A percentile compares a stretch with the other conserved stretches of the same genome.
These are phyloP conservation scores for Cheilosia grossa DNA, from an alignment of 2,888 invertebrate species.

Conservation along the genomic window DNA sequence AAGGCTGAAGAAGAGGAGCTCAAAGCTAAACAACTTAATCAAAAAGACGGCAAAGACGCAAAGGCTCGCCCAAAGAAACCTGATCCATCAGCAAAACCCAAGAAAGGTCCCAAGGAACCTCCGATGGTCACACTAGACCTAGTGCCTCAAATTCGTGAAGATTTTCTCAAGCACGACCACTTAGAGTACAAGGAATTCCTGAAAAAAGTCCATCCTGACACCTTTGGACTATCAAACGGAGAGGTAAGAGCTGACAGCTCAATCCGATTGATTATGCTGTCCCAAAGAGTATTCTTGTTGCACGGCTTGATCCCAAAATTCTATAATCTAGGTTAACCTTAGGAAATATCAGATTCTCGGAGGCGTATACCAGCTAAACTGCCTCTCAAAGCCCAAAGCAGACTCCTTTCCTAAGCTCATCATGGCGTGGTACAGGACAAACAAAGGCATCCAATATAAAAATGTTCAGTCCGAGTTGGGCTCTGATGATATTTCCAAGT, in stretches of 20 bases:
- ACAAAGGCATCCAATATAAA: constrained; percentile 72
- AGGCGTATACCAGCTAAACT: constrained; percentile 79
- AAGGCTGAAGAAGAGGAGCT: constrained; percentile 64
- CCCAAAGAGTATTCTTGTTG: no score
- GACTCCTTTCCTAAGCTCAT: constrained; percentile 78
- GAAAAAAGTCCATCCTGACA: constrained; percentile 76
- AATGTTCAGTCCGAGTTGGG: constrained; percentile 33
- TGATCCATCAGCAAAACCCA: constrained; percentile 7
- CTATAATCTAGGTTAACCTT: constrained; percentile 78
- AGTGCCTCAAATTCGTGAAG: constrained; percentile 76
- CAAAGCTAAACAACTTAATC: constrained; percentile 44
- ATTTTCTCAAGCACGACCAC: constrained; percentile 77
- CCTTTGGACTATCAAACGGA: constrained; percentile 73
- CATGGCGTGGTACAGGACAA: constrained; percentile 78
- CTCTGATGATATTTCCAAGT: constrained; percentile 71
- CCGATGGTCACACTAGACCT: constrained; percentile 63
- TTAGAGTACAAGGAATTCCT: constrained; percentile 76
- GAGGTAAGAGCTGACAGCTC: constrained; percentile 76
- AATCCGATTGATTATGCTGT: no score
- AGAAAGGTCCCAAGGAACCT: constrained; percentile 76
- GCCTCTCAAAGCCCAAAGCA: constrained; percentile 77
- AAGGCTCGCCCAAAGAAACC: background rate
- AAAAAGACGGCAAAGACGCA: constrained; percentile 35
- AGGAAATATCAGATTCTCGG: constrained; percentile 79
- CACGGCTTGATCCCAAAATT: no score